Evolutionary conservation across 2,113 vertebrate species (phyloP), one percentile per base, ranked within the genome.

Genomic region (Pholis gunnellus): DNA sequence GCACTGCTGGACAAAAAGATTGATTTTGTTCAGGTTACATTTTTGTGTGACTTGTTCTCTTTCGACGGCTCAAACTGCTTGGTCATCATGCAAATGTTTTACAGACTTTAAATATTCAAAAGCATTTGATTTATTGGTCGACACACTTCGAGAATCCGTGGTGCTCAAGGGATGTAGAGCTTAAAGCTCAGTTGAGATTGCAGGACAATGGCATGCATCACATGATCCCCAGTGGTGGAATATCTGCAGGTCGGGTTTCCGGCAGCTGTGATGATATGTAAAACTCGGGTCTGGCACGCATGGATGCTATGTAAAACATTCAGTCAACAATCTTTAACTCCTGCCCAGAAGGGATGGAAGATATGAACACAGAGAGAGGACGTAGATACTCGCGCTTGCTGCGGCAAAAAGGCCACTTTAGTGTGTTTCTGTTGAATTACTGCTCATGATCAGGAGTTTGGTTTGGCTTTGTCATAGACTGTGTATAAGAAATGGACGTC

Each of bases 291-390:
- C 20, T 46, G 78, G 25, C 5, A 67, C 44, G 22, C 40, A 38
- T 54, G 52, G 63, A 42, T 40, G 44, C 31, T 67, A 85, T 89
- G 83, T 65, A 80, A 81, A 91, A 54, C 34, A 31, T 79, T 42
- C 1, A n/a, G 42, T 61, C 22, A 40, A 50, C 44, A 48, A 27
- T 38, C 50, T 76, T 40, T 22, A 11, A 70, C 54, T 20, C 15
- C 8, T 56, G 54, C 44, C 15, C 38, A 72, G 13, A 65, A 52
- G 13, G 31, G 70, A 29, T 54, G 65, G 22, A 74, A 52, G 5
- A 25, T 75, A 60, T 65, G 17, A 59, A 74, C 63, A 20, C 63
- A 9, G 17, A 54, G 15, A 67, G 15, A 61, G 22, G 57, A 83
- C 63, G 63, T 42, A 69, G 50, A 79, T 70, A 36, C 17, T 68